Evolutionary conservation across 2,113 vertebrate genomes (phyloP).

Genomic region (Manacus vitellinus): DNA sequence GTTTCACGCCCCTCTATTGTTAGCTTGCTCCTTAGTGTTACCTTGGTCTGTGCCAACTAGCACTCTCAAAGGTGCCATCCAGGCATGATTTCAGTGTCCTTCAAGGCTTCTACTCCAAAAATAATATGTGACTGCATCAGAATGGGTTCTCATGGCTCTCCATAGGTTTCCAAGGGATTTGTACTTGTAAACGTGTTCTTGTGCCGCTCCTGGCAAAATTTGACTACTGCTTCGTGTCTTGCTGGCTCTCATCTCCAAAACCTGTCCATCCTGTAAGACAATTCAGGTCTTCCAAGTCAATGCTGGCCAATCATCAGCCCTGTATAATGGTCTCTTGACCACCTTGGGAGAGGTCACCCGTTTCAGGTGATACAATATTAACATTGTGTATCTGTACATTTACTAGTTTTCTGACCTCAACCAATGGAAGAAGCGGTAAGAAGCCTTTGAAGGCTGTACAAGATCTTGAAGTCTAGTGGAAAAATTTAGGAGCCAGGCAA

Average conservation of each 20-base stretch:
- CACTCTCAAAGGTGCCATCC: background rate
- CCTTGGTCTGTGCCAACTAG: background rate
- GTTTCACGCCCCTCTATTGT: background rate
- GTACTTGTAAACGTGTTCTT: background rate
- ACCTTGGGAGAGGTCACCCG: background rate
- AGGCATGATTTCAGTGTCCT: background rate
- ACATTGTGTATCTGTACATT: background rate
- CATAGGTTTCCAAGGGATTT: background rate
- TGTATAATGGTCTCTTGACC: background rate
- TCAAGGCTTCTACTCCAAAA: background rate
- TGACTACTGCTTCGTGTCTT: background rate
- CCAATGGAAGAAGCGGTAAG: background rate
- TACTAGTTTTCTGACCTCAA: background rate
- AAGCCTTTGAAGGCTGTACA: background rate
- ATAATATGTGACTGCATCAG: background rate
- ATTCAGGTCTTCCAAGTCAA: background rate
- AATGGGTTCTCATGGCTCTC: background rate
- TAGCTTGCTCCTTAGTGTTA: background rate
- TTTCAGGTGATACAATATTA: background rate
- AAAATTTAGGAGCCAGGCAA: background rate
- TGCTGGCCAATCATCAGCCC: background rate
- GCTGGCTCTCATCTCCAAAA: background rate
- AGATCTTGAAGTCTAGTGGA: background rate
- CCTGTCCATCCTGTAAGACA: background rate
- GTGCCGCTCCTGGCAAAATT: background rate